These are phyloP conservation scores for Ploceus nigricollis DNA, from an alignment of 2,113 vertebrate genomes.

Conservation along the genomic window DNA sequence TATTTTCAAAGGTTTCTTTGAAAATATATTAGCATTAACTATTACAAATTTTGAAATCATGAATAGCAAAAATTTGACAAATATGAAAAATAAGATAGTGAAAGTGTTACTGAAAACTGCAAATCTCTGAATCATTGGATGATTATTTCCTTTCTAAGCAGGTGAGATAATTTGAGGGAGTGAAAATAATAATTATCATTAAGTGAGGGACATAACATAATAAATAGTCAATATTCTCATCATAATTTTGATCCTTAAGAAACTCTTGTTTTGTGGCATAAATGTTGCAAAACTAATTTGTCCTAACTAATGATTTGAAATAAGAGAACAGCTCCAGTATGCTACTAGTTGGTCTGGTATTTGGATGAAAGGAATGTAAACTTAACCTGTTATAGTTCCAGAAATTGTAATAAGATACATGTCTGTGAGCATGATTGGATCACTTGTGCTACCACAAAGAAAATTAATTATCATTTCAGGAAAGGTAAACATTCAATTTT, in stretches of 20 bases:
- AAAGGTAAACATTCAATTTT: not conserved
- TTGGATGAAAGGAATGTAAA: not conserved
- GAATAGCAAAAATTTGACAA: not conserved
- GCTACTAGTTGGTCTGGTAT: not conserved
- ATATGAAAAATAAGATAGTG: not conserved
- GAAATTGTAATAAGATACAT: not conserved
- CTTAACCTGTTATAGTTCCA: not conserved
- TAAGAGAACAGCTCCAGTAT: not conserved
- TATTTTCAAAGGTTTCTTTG: not conserved
- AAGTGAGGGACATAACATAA: not conserved
- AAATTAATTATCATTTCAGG: not conserved
- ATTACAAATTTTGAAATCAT: not conserved
- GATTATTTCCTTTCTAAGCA: not conserved
- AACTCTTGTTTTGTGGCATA: not conserved
- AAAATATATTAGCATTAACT: conserved; percentile 9
- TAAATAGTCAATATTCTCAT: not conserved
- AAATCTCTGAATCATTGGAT: not conserved
- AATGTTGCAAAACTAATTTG: not conserved
- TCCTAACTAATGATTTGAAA: not conserved
- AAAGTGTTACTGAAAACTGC: not conserved
- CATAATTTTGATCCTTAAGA: not conserved
- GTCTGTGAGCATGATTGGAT: not conserved
- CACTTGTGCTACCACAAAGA: not conserved
- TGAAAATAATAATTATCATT: not conserved
- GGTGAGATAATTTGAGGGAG: not conserved